Evolutionary conservation across 2,797 vertebrate species (phyloP), one percentile per base, ranked within the genome.

Genomic region (Hozukius guyotensis): DNA sequence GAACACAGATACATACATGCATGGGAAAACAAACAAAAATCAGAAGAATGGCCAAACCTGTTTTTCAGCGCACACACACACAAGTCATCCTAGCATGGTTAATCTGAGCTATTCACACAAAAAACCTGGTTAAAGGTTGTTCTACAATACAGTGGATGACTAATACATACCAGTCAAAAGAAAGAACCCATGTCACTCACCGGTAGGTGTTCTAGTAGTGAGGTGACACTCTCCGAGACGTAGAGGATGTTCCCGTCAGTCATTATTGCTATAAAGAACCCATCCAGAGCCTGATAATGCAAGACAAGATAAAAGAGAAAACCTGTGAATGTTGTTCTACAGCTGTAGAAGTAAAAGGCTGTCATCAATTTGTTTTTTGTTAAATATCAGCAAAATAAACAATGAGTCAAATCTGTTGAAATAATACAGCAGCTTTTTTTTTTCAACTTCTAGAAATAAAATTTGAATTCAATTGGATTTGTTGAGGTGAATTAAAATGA

Each of bases 261-360:
- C 97, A 99, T 97, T 96, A 99, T 98, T 95, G 97, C 97, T 95
- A 99, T 96, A 94, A 99, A 99, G 96, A 99, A 99, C 60, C 98
- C 98, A 94, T 99, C 98, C 95, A 99, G 94, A 89, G 98, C 98
- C 98, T 99, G 34, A 81, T 8, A 72, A 71, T 55, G 46, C 1
- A 63, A 63, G n/a, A 66, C 18, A 75, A 80, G 3, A 66, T 10
- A 36, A 46, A 42, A 76, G 27, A 55, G 1, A 65, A 72, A 2
- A 72, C 6, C 36, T 2, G 8, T 22, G 69, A 65, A 67, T 64
- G 8, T 31, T 6, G 5, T 4, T 67, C 6, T 25, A 38, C 1
- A 70, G 34, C 11, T 38, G 53, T 25, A 11, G 7, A 36, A 31
- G 63, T 13, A 24, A 79, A 64, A 64, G 10, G 1, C 4, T 65